These are phyloP conservation scores for Peromyscus maniculatus DNA, from an alignment of 2,113 vertebrate species.

Conservation along the genomic window DNA sequence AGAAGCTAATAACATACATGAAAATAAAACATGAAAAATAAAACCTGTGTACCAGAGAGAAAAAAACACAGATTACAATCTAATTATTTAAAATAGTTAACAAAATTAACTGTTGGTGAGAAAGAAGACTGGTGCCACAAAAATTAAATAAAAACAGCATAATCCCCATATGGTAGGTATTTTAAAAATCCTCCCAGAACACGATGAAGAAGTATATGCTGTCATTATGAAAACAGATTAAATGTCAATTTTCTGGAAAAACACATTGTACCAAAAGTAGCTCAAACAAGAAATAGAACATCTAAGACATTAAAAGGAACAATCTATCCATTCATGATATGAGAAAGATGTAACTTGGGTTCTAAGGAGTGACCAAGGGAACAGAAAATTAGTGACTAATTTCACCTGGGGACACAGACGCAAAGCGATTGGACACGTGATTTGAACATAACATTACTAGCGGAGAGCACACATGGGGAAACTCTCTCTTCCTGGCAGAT, in stretches of 20 bases:
- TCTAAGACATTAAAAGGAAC: not conserved
- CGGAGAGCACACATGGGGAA: constrained; percentile 8
- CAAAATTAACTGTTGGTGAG: not conserved
- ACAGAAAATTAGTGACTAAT: not conserved
- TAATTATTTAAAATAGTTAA: not conserved
- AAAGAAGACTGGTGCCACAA: not conserved
- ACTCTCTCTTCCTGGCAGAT: not conserved
- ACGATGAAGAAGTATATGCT: not conserved
- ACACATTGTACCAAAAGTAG: not conserved
- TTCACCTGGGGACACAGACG: not conserved
- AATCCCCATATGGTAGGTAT: not conserved
- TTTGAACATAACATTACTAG: constrained; percentile 19
- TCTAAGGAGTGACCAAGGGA: constrained; percentile 14
- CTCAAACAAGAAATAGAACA: not conserved
- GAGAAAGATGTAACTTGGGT: constrained; percentile 36
- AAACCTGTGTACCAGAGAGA: not conserved
- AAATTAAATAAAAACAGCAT: constrained; percentile 3
- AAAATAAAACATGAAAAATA: not conserved
- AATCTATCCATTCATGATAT: not conserved
- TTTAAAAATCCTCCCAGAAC: constrained; percentile 4
- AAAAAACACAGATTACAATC: not conserved
- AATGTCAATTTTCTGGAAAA: constrained; percentile 18
- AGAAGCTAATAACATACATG: not conserved
- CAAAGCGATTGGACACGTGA: not conserved
- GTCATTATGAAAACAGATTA: constrained; percentile 42